Conservation (phyloP, 1,140 invertebrate species). For the Acromyrmex echinatior region DNA sequence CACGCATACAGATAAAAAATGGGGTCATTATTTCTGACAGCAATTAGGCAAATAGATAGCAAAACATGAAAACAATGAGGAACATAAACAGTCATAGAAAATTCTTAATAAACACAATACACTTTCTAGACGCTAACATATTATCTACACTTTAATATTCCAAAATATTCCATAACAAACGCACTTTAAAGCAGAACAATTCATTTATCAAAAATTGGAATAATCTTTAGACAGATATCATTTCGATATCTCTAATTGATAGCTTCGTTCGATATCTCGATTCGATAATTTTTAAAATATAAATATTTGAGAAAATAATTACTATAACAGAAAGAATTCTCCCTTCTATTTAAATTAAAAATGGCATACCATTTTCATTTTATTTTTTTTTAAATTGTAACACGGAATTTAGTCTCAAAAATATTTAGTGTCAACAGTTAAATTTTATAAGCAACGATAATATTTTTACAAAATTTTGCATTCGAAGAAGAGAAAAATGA, state of each 20-base stretch:
- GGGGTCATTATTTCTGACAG: slow-evolving; percentile 11
- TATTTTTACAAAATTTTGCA: not conserved
- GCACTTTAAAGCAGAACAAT: not conserved
- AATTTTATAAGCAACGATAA: not conserved
- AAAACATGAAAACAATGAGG: slow-evolving; percentile 1
- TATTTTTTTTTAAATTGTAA: not conserved
- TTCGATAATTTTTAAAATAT: not conserved
- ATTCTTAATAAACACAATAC: not conserved
- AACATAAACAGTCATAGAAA: slow-evolving; percentile 1
- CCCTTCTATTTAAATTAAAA: not conserved
- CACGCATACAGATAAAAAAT: slow-evolving; percentile 26
- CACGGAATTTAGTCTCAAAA: not conserved
- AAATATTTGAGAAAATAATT: not conserved
- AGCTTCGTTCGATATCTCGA: no score
- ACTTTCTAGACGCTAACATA: slow-evolving; percentile 3
- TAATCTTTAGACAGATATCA: not conserved
- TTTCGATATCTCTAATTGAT: not conserved
- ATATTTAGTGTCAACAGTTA: not conserved
- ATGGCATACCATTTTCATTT: not conserved
- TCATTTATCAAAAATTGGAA: not conserved
- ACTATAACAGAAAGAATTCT: not conserved
- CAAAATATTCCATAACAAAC: not conserved
- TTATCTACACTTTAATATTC: not conserved
- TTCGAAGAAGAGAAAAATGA: not conserved
- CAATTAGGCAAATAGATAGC: slow-evolving; percentile 31